Evolutionary conservation across 2,888 invertebrate genomes (phyloP), one percentile per base, ranked within the genome.

Genomic region (Apodemia duryi): DNA sequence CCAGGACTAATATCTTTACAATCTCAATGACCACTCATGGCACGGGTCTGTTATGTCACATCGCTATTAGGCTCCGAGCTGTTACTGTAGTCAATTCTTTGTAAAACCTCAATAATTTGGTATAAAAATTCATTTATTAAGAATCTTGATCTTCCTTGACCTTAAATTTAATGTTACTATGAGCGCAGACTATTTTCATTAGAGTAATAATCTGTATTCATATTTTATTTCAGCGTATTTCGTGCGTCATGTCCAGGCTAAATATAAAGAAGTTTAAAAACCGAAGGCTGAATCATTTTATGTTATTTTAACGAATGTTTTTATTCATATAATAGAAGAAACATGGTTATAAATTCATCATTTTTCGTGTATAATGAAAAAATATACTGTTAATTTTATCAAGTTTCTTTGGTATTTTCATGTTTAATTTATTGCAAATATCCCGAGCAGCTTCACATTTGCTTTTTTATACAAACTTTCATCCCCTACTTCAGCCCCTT

Each of bases 201-300:
- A 49, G 21, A 52, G 21, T 51, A 9, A 63, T 38, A 35, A 54
- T 54, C 28, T 57, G 57, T 57, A 57, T 57, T 57, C 29, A 60
- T 29, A 29, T 60, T 60, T 60, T 60, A 60, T 60, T 60, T 60
- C 57, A 60, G 57, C 32, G 35, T 11, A 29, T 32, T 35, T 60
- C 57, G 57, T 60, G 57, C 57, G 57, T 60, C 57, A 60, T 60
- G 2, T 35, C 60, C 35, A 60, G 60, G 60, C 60, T 60, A 60
- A 60, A 60, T 60, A 60, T 60, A 60, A 35, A 60, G 54, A 54
- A 54, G 35, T 32, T 35, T 35, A 35, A 32, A 60, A 60, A 13
- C 7, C n/a, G 2, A 51, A 29, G 35, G n/a, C n/a, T 60, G 60
- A 60, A 60, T 35, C 35, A 60, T 35, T 21, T 60, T 60, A 7